A percentile compares a stretch with the other conserved stretches of the same genome.
phyloP scores from a whole-genome alignment of 2,888 invertebrate species.

The Sturmia bella region DNA sequence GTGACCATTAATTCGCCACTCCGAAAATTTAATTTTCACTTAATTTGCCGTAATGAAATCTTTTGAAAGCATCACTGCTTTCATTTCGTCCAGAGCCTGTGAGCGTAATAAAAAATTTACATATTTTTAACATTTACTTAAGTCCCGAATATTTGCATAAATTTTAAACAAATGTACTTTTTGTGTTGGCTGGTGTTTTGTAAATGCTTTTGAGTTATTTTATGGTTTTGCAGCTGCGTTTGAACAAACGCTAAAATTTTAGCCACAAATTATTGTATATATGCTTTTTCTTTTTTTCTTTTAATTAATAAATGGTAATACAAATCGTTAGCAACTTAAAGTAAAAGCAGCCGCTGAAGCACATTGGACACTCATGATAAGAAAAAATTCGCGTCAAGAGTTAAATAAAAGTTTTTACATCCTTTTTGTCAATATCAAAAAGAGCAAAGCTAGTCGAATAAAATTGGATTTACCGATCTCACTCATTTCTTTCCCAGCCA shows the following conservation, averaged over 20 bases:
- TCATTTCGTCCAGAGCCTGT: background rate
- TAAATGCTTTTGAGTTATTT: slow-evolving; percentile 9
- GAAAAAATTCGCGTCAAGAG: too few relatives aligned
- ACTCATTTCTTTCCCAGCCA: too few relatives aligned
- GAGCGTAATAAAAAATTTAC: slow-evolving; percentile 67
- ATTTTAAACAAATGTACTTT: slow-evolving; percentile 56
- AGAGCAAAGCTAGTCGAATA: too few relatives aligned
- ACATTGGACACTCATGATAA: too few relatives aligned
- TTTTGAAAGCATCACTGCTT: background rate
- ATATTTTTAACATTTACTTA: slow-evolving; percentile 72
- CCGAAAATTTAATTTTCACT: slow-evolving; percentile 72
- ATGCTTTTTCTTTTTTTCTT: slow-evolving; percentile 4
- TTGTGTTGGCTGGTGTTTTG: slow-evolving; percentile 24
- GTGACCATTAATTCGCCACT: slow-evolving; percentile 58
- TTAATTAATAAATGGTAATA: background rate
- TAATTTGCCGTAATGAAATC: slow-evolving; percentile 69
- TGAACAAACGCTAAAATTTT: slow-evolving; percentile 36
- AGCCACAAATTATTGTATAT: slow-evolving; percentile 56
- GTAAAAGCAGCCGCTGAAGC: too few relatives aligned
- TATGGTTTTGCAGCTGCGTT: slow-evolving; percentile 6
- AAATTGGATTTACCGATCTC: too few relatives aligned
- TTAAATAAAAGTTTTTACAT: too few relatives aligned
- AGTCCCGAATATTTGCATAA: slow-evolving; percentile 71
- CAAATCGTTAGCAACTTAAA: too few relatives aligned
- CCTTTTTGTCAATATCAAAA: too few relatives aligned